Base-by-base conservation (phyloP, 2,888 invertebrate species). In the Drosophila mayaguana region DNA sequence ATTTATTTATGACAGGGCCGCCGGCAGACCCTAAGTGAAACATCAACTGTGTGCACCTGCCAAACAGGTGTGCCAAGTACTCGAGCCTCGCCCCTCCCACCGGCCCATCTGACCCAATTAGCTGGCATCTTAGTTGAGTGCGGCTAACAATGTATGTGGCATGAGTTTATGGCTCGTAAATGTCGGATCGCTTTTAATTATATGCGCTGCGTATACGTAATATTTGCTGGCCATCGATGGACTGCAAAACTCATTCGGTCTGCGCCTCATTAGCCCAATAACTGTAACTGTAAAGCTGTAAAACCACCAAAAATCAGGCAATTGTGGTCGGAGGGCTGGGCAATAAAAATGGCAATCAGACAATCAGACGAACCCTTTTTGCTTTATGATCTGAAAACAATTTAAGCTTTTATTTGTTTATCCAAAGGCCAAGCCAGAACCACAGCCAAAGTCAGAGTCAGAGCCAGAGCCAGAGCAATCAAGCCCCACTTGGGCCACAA, bases 321-420 rank as follows among this genome's bases (percentile, higher is more conserved):
- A 59, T 55, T 62, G 43, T 56, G 56, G 51, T 69, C 38, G 18
- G 32, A 45, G 70, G 71, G 71, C 59, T 46, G 63, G 66, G 75
- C 82, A 70, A 86, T 86, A 82, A 88, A 82, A 88, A 82, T 79
- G 83, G 87, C 87, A 88, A 87, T 86, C 87, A 88, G 70, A 75
- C 85, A 88, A 85, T 79, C 83, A 83, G 83, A 72, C 74, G 79
- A 85, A 74, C 83, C 81, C 75, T 78, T 88, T 71, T 80, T 76
- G 81, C 79, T 85, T 85, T 88, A 85, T 88, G 85, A 88, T 85
- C 85, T 73, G 83, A 88, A 88, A 85, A 86, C 88, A 88, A 86
- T 86, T 88, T 88, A 83, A 80, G 88, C 83, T 88, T 86, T 86
- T 86, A 86, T 86, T 86, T 83, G 86, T 80, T 88, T 86, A 54